A percentile compares a stretch with the other conserved stretches of the same genome.
Conservation (phyloP, 2,888 invertebrate genomes). For the Archaeoteleia sp. region DNA sequence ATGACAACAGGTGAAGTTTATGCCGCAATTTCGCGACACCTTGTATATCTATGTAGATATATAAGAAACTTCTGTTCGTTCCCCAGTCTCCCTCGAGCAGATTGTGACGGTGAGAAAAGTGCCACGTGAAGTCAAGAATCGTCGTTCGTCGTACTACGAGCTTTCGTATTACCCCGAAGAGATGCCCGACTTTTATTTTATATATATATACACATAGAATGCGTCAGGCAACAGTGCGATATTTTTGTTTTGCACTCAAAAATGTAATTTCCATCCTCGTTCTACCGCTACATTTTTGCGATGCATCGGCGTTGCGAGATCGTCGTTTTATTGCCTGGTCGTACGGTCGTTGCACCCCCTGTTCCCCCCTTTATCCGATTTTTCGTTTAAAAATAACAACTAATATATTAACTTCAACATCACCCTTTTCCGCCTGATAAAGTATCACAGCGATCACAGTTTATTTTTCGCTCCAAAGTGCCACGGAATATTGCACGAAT, state of each 20-base stretch:
- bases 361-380: slow-evolving; percentile 31
- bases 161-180: slow-evolving; percentile 38
- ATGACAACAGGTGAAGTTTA: slow-evolving; percentile 54
- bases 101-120: slow-evolving; percentile 62
- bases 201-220: slow-evolving; percentile 30
- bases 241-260: slow-evolving; percentile 44
- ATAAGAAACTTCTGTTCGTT: slow-evolving; percentile 35
- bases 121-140: slow-evolving; percentile 64
- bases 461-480: neutral
- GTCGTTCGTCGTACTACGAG: slow-evolving; percentile 53
- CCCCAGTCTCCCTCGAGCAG: slow-evolving; percentile 23
- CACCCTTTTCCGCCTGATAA: slow-evolving; percentile 27
- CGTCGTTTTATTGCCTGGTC: slow-evolving; percentile 24
- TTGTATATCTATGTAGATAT: slow-evolving; percentile 15
- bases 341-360: slow-evolving; percentile 12
- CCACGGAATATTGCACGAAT: neutral
- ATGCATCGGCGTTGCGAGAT: neutral
- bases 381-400: slow-evolving; percentile 37
- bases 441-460: slow-evolving; percentile 23
- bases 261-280: slow-evolving; percentile 29
- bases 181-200: slow-evolving; percentile 40
- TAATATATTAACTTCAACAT: slow-evolving; percentile 20
- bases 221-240: slow-evolving; percentile 41
- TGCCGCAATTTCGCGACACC: slow-evolving; percentile 20
- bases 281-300: slow-evolving; percentile 9